Base-by-base conservation (phyloP, 2,888 invertebrate species). In the Dolichomitus sp. region DNA sequence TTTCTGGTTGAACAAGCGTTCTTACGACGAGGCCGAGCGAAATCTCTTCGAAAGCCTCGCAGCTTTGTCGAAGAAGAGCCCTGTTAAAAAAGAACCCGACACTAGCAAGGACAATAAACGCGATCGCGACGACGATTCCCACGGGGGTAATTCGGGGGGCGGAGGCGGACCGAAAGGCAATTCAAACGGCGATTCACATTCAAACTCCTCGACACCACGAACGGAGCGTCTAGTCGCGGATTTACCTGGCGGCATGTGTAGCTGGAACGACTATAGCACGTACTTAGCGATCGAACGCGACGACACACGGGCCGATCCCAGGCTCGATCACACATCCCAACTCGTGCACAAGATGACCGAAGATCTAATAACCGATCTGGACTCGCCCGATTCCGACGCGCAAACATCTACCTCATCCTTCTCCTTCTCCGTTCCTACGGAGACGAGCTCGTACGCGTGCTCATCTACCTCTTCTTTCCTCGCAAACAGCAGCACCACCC, bases 221-320 rank as follows among this genome's bases (percentile, higher is more conserved):
- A 96, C 96, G 14, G 95, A 96, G 90, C 96, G 95, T 89, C 95
- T 96, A 88, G 95, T 96, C 66, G 96, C 97, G 90, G 96, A 97
- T 93, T 94, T 97, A 85, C 97, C 97, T 6, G 97, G 97, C 83
- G 97, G 97, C 75, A 95, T 97, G 88, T 97, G 97, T 93, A 96
- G 97, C 91, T 97, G 97, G 97, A 96, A 96, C 92, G 97, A 97
- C 91, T 95, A 97, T 91, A 97, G 97, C 91, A 97, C 97, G 68
- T 97, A 97, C 90, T 94, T 97, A 89, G 95, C 96, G 89, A 91
- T 95, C 90, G 96, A 96, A 93, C 85, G 79, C 78, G 88, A 83
- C 59, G 68, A 83, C 74, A 54, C 78, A 68, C 83, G 54, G 52
- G 76, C 80, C 75, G 85, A 83, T 82, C 77, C 80, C 14, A 75